A percentile compares a stretch with the other conserved stretches of the same genome.
These are phyloP conservation scores for Temnothorax unifasciatus DNA, from an alignment of 2,888 invertebrate genomes.

Conservation along the genomic window DNA sequence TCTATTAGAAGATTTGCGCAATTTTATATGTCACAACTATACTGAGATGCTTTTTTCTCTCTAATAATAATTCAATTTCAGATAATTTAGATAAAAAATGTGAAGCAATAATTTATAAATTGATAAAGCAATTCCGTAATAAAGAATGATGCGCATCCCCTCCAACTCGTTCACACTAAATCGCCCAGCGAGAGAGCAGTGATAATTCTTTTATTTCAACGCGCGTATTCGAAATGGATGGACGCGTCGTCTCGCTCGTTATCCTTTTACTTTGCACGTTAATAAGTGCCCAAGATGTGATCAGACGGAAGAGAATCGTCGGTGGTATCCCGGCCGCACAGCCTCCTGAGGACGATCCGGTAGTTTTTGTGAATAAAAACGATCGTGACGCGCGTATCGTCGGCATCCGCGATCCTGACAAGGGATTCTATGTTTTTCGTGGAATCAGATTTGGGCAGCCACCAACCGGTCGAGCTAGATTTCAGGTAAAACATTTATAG, in stretches of 20 bases:
- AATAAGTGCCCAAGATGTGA: slow-evolving; percentile 39
- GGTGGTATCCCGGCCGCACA: slow-evolving; percentile 90
- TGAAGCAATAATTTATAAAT: neutral
- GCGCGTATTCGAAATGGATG: slow-evolving; percentile 50
- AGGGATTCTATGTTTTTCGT: slow-evolving; percentile 90
- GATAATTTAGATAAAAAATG: neutral
- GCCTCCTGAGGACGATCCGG: slow-evolving; percentile 91
- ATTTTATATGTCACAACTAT: neutral
- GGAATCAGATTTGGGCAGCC: slow-evolving; percentile 91
- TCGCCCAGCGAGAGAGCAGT: neutral
- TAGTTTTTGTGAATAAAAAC: slow-evolving; percentile 89
- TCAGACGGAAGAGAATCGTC: slow-evolving; percentile 87
- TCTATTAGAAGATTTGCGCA: neutral
- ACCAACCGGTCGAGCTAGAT: slow-evolving; percentile 88
- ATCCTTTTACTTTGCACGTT: slow-evolving; percentile 60
- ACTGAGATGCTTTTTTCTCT: neutral
- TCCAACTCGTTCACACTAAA: neutral
- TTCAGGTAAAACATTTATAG: slow-evolving; percentile 85
- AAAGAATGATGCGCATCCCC: slow-evolving; percentile 3
- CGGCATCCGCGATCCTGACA: slow-evolving; percentile 88
- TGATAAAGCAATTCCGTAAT: neutral
- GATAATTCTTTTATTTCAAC: slow-evolving; percentile 21
- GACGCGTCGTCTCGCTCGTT: slow-evolving; percentile 43
- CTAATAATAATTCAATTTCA: neutral
- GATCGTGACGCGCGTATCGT: slow-evolving; percentile 89